phyloP scores from a whole-genome alignment of 2,888 invertebrate genomes.

The Rhopalosiphum nymphaeae region DNA sequence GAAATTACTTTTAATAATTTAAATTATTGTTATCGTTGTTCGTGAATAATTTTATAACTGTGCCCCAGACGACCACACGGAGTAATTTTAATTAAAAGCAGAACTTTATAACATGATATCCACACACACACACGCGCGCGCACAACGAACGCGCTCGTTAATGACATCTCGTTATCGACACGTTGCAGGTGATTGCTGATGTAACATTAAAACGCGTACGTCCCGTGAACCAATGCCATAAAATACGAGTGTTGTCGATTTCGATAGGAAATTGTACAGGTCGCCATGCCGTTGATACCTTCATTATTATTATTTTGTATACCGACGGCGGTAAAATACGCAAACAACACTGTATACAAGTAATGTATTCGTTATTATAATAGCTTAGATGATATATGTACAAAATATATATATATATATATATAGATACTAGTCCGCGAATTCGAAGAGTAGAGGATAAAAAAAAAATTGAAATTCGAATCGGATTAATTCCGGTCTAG shows the following conservation, averaged over 20 bases:
- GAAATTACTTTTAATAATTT: slow-evolving; percentile 12
- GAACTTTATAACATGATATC: slow-evolving; percentile 5
- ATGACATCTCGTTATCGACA: slow-evolving; percentile 18
- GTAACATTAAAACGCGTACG: background rate
- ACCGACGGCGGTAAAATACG: background rate
- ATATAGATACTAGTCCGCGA: background rate
- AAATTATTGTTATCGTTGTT: background rate
- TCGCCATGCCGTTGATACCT: background rate
- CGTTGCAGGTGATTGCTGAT: background rate
- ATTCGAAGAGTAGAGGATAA: background rate
- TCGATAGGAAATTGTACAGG: background rate
- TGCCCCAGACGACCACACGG: background rate
- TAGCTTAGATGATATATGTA: background rate
- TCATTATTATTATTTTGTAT: background rate
- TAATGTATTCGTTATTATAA: background rate
- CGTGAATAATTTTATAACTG: slow-evolving; percentile 22
- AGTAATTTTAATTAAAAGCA: slow-evolving; percentile 32
- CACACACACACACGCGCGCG: too few relatives aligned
- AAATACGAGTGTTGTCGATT: background rate
- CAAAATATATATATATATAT: too few relatives aligned
- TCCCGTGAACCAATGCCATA: background rate
- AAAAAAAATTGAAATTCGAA: background rate
- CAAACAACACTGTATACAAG: background rate
- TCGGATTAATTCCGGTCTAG: background rate
- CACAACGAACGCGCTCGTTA: background rate